Evolutionary conservation across 2,797 vertebrate species (phyloP).

Genomic region (Enteromius trimaculatus): DNA sequence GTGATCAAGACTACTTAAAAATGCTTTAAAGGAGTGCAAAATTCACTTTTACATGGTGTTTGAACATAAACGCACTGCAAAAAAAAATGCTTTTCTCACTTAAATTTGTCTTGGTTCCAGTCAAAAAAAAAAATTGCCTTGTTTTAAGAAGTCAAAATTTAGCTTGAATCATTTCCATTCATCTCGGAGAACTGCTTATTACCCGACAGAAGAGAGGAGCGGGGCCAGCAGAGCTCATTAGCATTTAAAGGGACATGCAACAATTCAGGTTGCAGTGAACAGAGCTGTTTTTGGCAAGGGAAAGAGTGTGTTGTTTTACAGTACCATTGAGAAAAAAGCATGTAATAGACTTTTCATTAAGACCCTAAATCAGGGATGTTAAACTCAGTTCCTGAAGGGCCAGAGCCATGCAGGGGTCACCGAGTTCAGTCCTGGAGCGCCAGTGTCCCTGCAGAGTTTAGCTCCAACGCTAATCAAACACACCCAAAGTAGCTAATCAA

Average conservation of each 20-base stretch:
- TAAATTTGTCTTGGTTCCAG: too few species aligned
- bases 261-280: background rate
- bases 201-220: too few species aligned
- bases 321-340: background rate
- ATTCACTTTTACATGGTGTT: background rate
- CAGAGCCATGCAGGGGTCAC: too few species aligned
- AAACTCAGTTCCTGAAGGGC: too few species aligned
- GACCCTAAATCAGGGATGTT: background rate
- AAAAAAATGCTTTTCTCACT: too few species aligned
- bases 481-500: too few species aligned
- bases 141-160: too few species aligned
- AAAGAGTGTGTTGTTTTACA: background rate
- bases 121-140: too few species aligned
- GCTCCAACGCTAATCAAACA: too few species aligned
- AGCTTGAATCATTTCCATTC: too few species aligned
- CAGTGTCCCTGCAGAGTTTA: too few species aligned
- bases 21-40: background rate
- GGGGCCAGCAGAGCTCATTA: background rate
- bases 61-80: background rate
- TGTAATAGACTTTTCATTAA: background rate
- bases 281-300: background rate
- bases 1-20: background rate
- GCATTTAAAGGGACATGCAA: background rate
- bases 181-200: background rate
- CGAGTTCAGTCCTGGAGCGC: too few species aligned